phyloP scores from a whole-genome alignment of 2,113 vertebrate species.

The Anas platyrhynchos region DNA sequence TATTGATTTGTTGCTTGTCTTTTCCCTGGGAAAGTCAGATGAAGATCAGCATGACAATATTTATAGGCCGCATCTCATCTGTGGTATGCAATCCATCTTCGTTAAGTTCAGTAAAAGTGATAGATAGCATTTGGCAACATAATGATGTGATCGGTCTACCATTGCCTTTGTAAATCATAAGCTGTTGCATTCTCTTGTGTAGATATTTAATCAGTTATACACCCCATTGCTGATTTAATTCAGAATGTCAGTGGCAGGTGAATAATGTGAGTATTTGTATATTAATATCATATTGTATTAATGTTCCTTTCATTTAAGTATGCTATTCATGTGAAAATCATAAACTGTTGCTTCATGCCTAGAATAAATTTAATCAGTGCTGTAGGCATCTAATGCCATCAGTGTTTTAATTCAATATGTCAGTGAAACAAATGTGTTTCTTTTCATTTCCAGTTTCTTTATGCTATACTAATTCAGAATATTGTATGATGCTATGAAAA shows the following conservation, averaged over 20 bases:
- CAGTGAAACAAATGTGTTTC: constrained; percentile 55
- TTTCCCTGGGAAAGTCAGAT: constrained; percentile 79
- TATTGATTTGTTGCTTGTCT: constrained; percentile 79
- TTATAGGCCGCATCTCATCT: constrained; percentile 82
- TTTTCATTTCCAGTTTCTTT: constrained; percentile 59
- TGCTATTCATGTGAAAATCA: constrained; percentile 79
- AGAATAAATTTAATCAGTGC: constrained; percentile 76
- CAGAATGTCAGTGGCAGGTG: constrained; percentile 80
- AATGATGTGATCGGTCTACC: constrained; percentile 83
- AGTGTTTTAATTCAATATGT: constrained; percentile 68
- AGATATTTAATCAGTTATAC: constrained; percentile 86
- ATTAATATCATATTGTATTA: constrained; percentile 83
- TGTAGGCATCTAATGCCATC: constrained; percentile 66
- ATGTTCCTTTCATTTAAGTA: constrained; percentile 78
- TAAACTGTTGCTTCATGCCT: constrained; percentile 76
- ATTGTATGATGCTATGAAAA: constrained; percentile 10
- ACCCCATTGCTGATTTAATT: constrained; percentile 84
- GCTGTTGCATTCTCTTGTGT: constrained; percentile 82
- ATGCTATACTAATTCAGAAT: constrained; percentile 33
- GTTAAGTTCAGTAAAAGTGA: constrained; percentile 87
- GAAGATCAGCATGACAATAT: constrained; percentile 82
- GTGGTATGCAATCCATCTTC: constrained; percentile 81
- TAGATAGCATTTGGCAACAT: constrained; percentile 83
- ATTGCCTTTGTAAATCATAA: constrained; percentile 83
- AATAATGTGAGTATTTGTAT: constrained; percentile 82